These are phyloP conservation scores for Cariama cristata DNA, from an alignment of 2,113 vertebrate genomes.

Conservation along the genomic window DNA sequence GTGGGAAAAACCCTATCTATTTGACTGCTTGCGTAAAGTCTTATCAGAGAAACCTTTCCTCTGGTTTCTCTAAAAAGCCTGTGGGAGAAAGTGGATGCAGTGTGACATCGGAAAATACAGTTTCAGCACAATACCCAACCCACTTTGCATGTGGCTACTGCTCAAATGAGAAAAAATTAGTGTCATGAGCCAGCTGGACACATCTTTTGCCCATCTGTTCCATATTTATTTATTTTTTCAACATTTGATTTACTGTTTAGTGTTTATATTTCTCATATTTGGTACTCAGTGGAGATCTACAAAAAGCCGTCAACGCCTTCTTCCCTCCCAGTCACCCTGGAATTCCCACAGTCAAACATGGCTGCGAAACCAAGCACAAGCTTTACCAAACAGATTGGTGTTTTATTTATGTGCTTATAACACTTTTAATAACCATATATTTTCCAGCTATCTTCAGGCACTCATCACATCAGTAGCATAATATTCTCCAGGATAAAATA, in stretches of 20 bases:
- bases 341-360: neutral
- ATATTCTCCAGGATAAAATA: neutral
- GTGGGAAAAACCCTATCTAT: neutral
- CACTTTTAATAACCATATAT: neutral
- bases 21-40: neutral
- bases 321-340: neutral
- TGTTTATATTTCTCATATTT: slow-evolving; percentile 27
- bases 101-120: neutral
- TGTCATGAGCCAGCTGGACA: slow-evolving; percentile 55
- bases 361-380: neutral
- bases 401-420: neutral
- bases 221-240: slow-evolving; percentile 26
- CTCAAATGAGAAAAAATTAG: neutral
- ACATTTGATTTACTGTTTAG: slow-evolving; percentile 41
- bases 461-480: neutral
- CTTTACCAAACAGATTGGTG: neutral
- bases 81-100: neutral
- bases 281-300: neutral
- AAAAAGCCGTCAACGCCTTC: neutral
- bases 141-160: neutral
- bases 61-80: neutral
- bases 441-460: neutral
- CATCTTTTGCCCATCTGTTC: slow-evolving; percentile 37
- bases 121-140: neutral
- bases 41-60: neutral